Base-by-base conservation (phyloP, 2,888 invertebrate genomes). In the Nephrotoma flavescens region DNA sequence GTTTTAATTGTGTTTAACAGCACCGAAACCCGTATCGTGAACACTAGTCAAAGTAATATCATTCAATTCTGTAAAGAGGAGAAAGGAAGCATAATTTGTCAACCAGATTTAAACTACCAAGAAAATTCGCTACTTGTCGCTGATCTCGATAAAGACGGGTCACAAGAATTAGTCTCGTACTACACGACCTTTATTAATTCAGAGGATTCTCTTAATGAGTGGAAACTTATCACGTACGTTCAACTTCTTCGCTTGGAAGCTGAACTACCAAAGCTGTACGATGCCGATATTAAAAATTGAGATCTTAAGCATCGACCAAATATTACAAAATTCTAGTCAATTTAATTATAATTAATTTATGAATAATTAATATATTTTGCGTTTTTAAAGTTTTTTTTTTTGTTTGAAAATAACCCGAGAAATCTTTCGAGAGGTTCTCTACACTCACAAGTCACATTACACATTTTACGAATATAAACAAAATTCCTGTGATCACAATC, bases 1-100 rank as follows among this genome's bases (percentile, higher is more conserved):
- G 94, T 96, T n/a, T 91, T 96, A 86, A 94, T 96, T n/a, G 94
- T 95, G 15, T 96, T 96, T 90, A 95, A 96, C 90, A 94, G 95
- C 87, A 93, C 94, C 7, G 94, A 95, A 89, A 94, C 95, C 0
- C 95, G 95, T 89, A 94, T 95, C 89, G 95, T 96, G 86, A 96
- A 96, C 90, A 95, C 95, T 0, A 96, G 96, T 89, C 95, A 95
- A 89, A 95, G 94, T n/a, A 95, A 96, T 88, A 94, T 96, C 86
- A 93, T 94, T 1, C 96, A 96, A 90, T 93, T 96, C 88, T 97
- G 96, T 91, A 90, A 90, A 5, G 90, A 88, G 44, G 90, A 91
- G 41, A 90, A 89, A 44, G 90, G 88, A 71, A 90, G 90, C 47
- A 87, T 90, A 0, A 89, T 92, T 9, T 96, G 96, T 89, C 96